Conservation (phyloP, 2,888 invertebrate genomes). For the Kryphioiulus occultus region DNA sequence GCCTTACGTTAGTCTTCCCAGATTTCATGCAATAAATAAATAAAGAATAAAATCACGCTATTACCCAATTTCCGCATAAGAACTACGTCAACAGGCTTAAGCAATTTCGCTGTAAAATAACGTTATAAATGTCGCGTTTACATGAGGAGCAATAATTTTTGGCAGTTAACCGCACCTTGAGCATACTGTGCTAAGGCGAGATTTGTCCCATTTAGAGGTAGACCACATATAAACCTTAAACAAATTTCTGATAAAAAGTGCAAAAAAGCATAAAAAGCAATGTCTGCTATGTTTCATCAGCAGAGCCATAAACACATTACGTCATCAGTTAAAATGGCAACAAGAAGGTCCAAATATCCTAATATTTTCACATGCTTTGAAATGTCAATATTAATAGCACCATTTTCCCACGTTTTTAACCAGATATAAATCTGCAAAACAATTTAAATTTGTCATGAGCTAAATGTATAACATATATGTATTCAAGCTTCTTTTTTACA, state of each 20-base stretch:
- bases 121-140: neutral
- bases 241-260: neutral
- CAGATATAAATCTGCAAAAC: no score
- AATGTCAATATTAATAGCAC: no score
- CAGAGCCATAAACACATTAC: neutral
- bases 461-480: no score
- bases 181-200: neutral
- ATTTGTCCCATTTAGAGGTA: slow-evolving; percentile 7
- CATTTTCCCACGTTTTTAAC: no score
- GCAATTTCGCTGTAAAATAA: neutral
- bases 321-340: no score
- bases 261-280: neutral
- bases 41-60: slow-evolving; percentile 11
- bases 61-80: neutral
- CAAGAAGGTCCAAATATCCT: no score
- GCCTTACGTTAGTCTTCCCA: neutral
- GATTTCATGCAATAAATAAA: neutral
- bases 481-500: no score
- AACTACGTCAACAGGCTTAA: neutral
- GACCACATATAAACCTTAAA: neutral
- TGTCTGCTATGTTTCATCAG: neutral
- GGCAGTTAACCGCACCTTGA: slow-evolving; percentile 12
- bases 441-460: no score
- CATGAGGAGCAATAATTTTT: neutral
- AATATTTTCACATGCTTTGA: no score